Conservation (phyloP, 2,797 vertebrate species). For the Lycodopsis pacificus region DNA sequence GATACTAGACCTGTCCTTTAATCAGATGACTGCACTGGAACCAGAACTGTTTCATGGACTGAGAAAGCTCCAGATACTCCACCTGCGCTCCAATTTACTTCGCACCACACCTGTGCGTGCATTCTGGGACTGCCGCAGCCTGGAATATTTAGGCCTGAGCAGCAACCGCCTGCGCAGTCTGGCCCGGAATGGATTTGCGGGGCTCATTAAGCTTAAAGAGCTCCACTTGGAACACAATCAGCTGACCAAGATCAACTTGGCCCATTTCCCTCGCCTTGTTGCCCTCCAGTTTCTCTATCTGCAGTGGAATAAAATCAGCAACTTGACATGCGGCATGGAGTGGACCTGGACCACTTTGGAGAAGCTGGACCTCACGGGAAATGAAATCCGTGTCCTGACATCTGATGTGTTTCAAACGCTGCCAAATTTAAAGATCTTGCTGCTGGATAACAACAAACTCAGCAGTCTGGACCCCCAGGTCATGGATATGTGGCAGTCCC, state of each 20-base stretch:
- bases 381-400: slow-evolving; percentile 94
- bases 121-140: slow-evolving; percentile 98
- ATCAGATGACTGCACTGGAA: slow-evolving; percentile 97
- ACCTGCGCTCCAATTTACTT: slow-evolving; percentile 97
- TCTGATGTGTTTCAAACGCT: slow-evolving; percentile 95
- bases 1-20: slow-evolving; percentile 99
- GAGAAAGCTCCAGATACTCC: slow-evolving; percentile 97
- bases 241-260: slow-evolving; percentile 99
- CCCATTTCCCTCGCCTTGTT: slow-evolving; percentile 97
- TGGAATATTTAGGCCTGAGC: slow-evolving; percentile 98
- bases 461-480: slow-evolving; percentile 91
- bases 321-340: slow-evolving; percentile 96
- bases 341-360: slow-evolving; percentile 98
- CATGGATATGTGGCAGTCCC: slow-evolving; percentile 91
- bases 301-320: slow-evolving; percentile 99
- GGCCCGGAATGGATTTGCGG: slow-evolving; percentile 98
- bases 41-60: slow-evolving; percentile 98
- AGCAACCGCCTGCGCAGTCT: slow-evolving; percentile 97
- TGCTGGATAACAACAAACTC: slow-evolving; percentile 99
- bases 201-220: slow-evolving; percentile 98
- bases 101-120: slow-evolving; percentile 97
- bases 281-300: slow-evolving; percentile 96
- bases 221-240: slow-evolving; percentile 99
- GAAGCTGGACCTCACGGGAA: slow-evolving; percentile 97
- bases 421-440: slow-evolving; percentile 96